A percentile compares a stretch with the other conserved stretches of the same genome.
phyloP scores from a whole-genome alignment of 1,140 invertebrate species.

The Zophobas morio region DNA sequence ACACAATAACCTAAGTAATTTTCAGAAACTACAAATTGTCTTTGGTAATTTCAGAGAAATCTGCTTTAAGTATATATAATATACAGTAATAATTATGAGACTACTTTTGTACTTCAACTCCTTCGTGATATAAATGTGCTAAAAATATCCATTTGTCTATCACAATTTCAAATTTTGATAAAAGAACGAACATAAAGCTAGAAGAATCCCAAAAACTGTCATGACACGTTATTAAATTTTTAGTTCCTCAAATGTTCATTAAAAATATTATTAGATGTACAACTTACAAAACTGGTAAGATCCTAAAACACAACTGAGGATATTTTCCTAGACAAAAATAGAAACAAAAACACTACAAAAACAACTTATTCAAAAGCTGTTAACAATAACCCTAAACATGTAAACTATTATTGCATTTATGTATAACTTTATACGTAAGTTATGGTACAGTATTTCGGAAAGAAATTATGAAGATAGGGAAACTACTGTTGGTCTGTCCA shows the following conservation, averaged over 20 bases:
- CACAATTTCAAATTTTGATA: conserved; percentile 26
- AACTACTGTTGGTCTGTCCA: conserved; percentile 67
- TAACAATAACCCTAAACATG: conserved; percentile 41
- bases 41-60: conserved; percentile 47
- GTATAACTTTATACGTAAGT: conserved; percentile 32
- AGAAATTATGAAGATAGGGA: conserved; percentile 61
- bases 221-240: neutral
- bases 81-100: conserved; percentile 19
- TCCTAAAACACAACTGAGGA: conserved; percentile 2
- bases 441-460: conserved; percentile 20
- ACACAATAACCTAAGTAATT: conserved; percentile 8
- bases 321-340: conserved; percentile 12
- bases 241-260: too few species aligned
- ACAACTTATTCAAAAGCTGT: conserved; percentile 17
- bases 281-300: neutral
- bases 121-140: conserved; percentile 10
- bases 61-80: conserved; percentile 42
- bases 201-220: conserved; percentile 8
- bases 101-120: conserved; percentile 29
- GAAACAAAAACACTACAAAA: conserved; percentile 17
- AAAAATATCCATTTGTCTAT: conserved; percentile 35
- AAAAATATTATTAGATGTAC: too few species aligned
- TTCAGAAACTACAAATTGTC: conserved; percentile 40
- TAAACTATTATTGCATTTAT: conserved; percentile 44
- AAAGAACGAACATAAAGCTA: conserved; percentile 13